Conservation (phyloP, 2,888 invertebrate genomes). For the Drosophila anomalipes region DNA sequence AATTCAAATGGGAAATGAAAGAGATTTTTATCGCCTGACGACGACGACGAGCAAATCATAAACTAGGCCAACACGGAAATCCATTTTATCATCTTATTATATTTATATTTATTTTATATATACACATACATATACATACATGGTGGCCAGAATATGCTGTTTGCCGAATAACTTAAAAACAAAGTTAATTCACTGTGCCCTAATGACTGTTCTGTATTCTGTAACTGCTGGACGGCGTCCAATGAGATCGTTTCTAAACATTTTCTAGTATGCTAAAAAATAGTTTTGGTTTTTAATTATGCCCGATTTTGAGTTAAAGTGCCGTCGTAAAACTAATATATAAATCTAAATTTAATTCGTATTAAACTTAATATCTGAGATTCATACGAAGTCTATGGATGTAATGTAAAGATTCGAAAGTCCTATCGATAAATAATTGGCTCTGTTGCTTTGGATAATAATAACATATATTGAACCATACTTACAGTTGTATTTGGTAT, state of each 20-base stretch:
- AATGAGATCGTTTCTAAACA: background rate
- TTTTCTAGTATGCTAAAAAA: background rate
- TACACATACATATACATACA: background rate
- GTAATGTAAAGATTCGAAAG: background rate
- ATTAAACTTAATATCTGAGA: background rate
- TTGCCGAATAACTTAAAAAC: background rate
- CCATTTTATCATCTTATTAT: conserved; percentile 76
- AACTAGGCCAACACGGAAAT: conserved; percentile 65
- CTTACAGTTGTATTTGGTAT: background rate
- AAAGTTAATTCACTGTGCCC: background rate
- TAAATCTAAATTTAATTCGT: background rate
- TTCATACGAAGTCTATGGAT: background rate
- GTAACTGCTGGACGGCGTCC: background rate
- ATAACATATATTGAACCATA: background rate
- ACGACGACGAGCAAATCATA: conserved; percentile 33
- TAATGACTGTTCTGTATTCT: background rate
- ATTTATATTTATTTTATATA: conserved; percentile 42
- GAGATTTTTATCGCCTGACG: conserved; percentile 76
- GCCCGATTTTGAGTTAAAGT: background rate
- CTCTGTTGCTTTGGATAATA: background rate
- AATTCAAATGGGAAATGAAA: conserved; percentile 80
- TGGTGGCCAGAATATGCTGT: background rate
- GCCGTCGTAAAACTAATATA: background rate
- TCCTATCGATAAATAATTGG: background rate
- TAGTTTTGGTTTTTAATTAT: background rate